A percentile compares a stretch with the other conserved stretches of the same genome.
These are phyloP conservation scores for Dinomys branickii DNA, from an alignment of 2,113 vertebrate genomes.

Conservation along the genomic window DNA sequence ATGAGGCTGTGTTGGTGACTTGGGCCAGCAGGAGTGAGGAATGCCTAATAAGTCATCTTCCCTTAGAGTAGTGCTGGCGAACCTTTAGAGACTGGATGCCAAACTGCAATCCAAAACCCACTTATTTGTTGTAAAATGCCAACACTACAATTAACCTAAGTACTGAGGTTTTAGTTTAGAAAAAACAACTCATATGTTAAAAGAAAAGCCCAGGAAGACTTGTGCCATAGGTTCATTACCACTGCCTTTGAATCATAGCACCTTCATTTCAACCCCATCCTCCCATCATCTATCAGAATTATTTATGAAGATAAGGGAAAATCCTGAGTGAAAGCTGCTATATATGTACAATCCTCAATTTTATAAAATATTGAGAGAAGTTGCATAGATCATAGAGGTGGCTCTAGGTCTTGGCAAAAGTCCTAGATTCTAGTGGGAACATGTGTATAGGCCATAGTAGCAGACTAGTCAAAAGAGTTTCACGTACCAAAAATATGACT, in stretches of 20 bases:
- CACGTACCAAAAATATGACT: slow-evolving; percentile 8
- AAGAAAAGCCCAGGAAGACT: neutral
- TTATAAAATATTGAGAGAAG: slow-evolving; percentile 33
- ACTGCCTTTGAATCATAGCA: neutral
- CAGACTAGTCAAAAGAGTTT: neutral
- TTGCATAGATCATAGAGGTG: slow-evolving; percentile 4
- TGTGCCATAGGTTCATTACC: neutral
- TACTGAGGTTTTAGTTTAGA: neutral
- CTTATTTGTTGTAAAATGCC: neutral
- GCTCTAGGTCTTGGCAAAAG: slow-evolving; percentile 8
- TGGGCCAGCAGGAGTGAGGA: neutral
- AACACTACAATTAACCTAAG: neutral
- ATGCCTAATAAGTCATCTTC: neutral
- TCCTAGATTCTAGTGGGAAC: slow-evolving; percentile 20
- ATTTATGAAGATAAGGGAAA: slow-evolving; percentile 6
- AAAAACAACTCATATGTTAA: neutral
- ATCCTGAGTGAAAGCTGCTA: slow-evolving; percentile 1
- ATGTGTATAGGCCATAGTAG: slow-evolving; percentile 11
- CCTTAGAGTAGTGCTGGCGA: neutral
- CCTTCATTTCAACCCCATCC: neutral
- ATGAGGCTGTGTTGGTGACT: neutral
- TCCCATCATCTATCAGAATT: neutral
- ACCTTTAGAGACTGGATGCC: neutral
- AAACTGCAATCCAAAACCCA: neutral
- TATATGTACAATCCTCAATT: slow-evolving; percentile 5